Base-by-base conservation (phyloP, 2,113 vertebrate genomes). In the Microcebus tavaratra region DNA sequence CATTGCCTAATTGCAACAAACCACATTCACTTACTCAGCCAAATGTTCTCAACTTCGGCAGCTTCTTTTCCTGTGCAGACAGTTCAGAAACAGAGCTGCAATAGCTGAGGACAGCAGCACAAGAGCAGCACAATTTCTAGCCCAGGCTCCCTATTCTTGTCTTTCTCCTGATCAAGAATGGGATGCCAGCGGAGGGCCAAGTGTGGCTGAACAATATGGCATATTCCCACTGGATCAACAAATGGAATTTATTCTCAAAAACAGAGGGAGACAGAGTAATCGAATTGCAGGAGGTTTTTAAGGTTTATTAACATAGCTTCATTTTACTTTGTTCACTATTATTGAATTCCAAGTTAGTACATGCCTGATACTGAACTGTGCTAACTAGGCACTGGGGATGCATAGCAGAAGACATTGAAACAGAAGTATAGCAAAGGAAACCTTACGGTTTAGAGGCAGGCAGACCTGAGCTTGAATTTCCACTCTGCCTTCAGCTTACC, bases 231-330 rank as follows among this genome's bases (percentile, higher is more conserved):
- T 78, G 15, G 2, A 57, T 87, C 36, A 63, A 39, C 42, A 83
- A 75, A 83, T 76, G 57, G 57, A 91, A 48, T 45, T 21, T 29
- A 25, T 53, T 45, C 63, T 73, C 39, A 57, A 61, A 96, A 68
- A 34, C 12, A 88, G 21, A 36, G 20, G 7, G 42, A 87, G n/a
- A 50, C 15, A 59, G 53, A 39, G 18, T 48, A 80, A 75, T 65
- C 18, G 1, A 36, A 80, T 57, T 68, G 48, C 50, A 85, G 31
- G 27, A 85, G 31, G 27, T 29, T 91, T 42, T 78, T 53, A 67
- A 36, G 14, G 57, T 73, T 80, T 79, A 48, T 88, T 84, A 27
- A 25, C 72, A 14, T 36, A 72, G 3, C 21, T 80, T 63, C 57
- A 15, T 86, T 95, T 50, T 36, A 57, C 57, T 79, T 75, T 70